Evolutionary conservation across 2,113 vertebrate species (phyloP).

Genomic region (Platichthys flesus): DNA sequence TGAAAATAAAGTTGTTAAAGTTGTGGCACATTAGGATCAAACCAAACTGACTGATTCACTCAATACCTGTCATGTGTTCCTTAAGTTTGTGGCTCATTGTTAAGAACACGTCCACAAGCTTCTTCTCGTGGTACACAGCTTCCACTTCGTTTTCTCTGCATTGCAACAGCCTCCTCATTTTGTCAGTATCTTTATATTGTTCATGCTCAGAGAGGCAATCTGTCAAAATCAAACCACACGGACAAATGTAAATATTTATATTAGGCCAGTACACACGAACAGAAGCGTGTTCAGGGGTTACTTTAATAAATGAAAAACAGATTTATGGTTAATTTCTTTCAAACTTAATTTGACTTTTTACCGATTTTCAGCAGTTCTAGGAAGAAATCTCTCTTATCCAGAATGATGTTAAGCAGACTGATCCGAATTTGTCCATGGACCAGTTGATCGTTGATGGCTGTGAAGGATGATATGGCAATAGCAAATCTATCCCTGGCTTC

Average conservation of each 20-base stretch:
- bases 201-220: constrained; percentile 75
- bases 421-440: constrained; percentile 72
- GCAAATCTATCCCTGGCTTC: constrained; percentile 81
- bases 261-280: not conserved
- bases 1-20: not conserved
- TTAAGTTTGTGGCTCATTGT: constrained; percentile 83
- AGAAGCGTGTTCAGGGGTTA: not conserved
- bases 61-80: constrained; percentile 82
- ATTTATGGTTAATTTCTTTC: not conserved
- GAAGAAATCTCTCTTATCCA: constrained; percentile 68
- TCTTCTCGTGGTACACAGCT: constrained; percentile 74
- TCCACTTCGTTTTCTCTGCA: constrained; percentile 77
- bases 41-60: not conserved
- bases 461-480: constrained; percentile 77
- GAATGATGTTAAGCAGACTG: constrained; percentile 80
- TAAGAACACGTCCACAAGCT: constrained; percentile 82
- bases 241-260: not conserved
- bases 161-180: constrained; percentile 75
- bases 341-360: constrained; percentile 59
- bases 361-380: constrained; percentile 82
- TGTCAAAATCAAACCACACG: constrained; percentile 37
- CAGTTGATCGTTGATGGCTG: constrained; percentile 52
- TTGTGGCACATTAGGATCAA: not conserved
- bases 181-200: constrained; percentile 57
- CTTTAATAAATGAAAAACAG: not conserved